Conservation (phyloP, 2,113 vertebrate genomes). For the Eulacestoma nigropectus region DNA sequence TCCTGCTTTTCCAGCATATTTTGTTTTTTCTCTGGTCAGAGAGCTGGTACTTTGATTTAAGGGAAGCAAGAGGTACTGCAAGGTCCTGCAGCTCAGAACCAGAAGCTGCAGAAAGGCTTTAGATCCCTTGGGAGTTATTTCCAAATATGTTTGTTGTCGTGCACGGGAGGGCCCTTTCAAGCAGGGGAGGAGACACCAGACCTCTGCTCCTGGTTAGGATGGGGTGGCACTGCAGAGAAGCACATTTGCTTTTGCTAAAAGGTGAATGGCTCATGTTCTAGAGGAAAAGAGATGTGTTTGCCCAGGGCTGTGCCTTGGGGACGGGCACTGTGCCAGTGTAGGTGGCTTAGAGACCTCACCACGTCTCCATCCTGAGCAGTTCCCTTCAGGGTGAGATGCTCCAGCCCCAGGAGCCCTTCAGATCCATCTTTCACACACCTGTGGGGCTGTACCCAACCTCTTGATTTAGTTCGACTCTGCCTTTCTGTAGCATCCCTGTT, state of each 20-base stretch:
- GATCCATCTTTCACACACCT: background rate
- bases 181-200: background rate
- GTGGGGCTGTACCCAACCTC: background rate
- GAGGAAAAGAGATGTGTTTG: background rate
- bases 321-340: rapidly evolving
- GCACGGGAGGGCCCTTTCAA: rapidly evolving
- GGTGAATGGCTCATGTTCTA: background rate
- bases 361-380: rapidly evolving
- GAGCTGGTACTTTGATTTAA: background rate
- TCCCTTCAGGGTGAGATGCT: background rate
- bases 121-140: background rate
- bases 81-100: background rate
- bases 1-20: background rate
- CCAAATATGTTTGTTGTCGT: background rate
- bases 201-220: background rate
- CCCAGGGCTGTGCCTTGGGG: background rate
- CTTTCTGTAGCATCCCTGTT: background rate
- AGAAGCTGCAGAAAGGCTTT: background rate
- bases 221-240: background rate
- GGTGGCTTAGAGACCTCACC: background rate
- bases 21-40: background rate
- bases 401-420: background rate
- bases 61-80: background rate
- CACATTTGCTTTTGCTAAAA: background rate
- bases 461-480: background rate